phyloP scores from a whole-genome alignment of 2,797 vertebrate genomes.

The Anguilla obscura region DNA sequence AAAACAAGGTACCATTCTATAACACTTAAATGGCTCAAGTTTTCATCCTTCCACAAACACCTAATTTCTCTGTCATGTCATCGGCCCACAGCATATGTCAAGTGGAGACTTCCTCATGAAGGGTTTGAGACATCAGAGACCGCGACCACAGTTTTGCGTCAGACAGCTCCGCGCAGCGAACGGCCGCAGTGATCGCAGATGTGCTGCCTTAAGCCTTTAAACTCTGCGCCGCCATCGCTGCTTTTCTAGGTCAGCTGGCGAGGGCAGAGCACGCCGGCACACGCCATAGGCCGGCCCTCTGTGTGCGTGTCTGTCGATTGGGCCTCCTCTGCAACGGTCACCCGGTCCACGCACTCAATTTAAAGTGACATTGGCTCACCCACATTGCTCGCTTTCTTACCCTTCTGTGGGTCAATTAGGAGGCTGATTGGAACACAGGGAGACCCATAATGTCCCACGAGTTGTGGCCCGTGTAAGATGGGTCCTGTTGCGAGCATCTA shows the following conservation, averaged over 20 bases:
- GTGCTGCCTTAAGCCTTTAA: slow-evolving; percentile 18
- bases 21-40: neutral
- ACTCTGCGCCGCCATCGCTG: slow-evolving; percentile 9
- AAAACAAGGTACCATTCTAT: neutral
- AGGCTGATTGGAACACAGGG: neutral
- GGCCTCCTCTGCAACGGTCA: neutral
- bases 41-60: neutral
- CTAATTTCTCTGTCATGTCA: slow-evolving; percentile 1
- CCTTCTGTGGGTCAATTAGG: neutral
- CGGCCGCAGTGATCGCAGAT: neutral
- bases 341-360: neutral
- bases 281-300: neutral
- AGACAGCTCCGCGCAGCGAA: neutral
- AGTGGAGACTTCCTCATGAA: slow-evolving; percentile 17
- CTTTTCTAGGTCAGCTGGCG: slow-evolving; percentile 44
- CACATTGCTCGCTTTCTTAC: neutral
- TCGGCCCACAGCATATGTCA: neutral
- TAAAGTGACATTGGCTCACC: neutral
- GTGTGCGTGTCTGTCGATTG: slow-evolving; percentile 4
- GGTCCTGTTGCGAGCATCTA: too few relatives aligned
- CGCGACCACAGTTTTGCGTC: neutral
- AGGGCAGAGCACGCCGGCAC: neutral
- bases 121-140: neutral
- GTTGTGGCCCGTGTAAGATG: too few relatives aligned
- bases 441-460: neutral